A percentile compares a stretch with the other conserved stretches of the same genome.
phyloP scores from a whole-genome alignment of 2,113 vertebrate species.

The Cisticola juncidis region DNA sequence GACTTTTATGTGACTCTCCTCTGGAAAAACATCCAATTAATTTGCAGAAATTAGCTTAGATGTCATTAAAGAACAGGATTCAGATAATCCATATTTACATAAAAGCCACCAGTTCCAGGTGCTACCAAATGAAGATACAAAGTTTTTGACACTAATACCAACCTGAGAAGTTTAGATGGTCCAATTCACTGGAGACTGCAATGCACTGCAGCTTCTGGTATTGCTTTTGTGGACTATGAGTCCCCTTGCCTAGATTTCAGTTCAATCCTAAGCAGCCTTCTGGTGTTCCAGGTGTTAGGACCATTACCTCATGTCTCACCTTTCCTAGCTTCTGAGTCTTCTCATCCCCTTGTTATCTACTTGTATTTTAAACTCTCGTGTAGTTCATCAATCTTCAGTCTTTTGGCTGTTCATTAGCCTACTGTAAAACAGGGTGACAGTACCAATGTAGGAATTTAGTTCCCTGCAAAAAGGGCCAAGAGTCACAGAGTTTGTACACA shows the following conservation, averaged over 20 bases:
- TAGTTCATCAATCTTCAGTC: not conserved
- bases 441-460: not conserved
- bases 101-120: not conserved
- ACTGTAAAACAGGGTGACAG: not conserved
- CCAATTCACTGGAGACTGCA: not conserved
- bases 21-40: not conserved
- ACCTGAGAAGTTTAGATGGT: not conserved
- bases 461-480: conserved; percentile 15
- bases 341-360: not conserved
- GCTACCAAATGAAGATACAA: not conserved
- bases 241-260: not conserved
- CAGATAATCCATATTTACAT: not conserved
- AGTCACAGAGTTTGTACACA: conserved; percentile 15
- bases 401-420: not conserved
- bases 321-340: not conserved
- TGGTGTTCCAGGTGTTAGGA: not conserved
- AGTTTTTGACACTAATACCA: not conserved
- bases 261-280: not conserved
- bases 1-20: not conserved
- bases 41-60: not conserved
- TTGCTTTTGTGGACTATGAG: not conserved
- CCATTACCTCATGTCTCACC: not conserved
- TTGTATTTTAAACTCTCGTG: not conserved
- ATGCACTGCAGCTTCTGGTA: not conserved
- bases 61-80: not conserved